Evolutionary conservation across 2,113 vertebrate genomes (phyloP), one percentile per base, ranked within the genome.

Genomic region (Toxostoma redivivum): DNA sequence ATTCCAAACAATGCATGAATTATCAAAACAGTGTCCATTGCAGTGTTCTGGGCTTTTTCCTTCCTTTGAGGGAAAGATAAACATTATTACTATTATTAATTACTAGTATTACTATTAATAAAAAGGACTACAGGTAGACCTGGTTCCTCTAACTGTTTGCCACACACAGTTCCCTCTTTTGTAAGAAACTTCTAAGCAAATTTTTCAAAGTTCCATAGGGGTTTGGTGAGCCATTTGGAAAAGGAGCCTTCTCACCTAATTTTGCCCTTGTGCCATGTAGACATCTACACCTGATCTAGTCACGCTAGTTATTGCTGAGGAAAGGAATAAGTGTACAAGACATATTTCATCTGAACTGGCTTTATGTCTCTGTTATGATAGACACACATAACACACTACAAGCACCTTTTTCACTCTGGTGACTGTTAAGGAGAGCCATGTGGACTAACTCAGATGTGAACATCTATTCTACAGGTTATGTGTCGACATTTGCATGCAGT

Each of bases 221-320:
- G n/a, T 70, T 45, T 88, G 72, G 28, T 25, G 24, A 92, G 18
- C 37, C 2, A 2, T 54, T 56, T 73, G 21, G 25, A 21, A 54
- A 86, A 81, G 24, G n/a, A 80, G 33, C 14, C 21, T 88, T 81
- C 74, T 93, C 57, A 72, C 14, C 14, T 37, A 13, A 53, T 88
- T 90, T 94, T 86, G 23, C 18, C 22, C 7, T 80, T 35, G 13
- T 45, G 37, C 50, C 8, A 3, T 5, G 20, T 38, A 88, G 88
- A 79, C 57, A 61, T 82, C 70, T 69, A 60, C 18, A 33, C 64
- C 40, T 92, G 81, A 85, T 77, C 73, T 65, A 61, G 57, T 67
- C 57, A 11, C 3, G 9, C 8, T 37, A 40, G 44, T 56, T 87
- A 64, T n/a, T 0, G 0, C 6, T 86, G 66, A 83, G 71, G 37